These are phyloP conservation scores for Sphaeramia orbicularis DNA, from an alignment of 2,797 vertebrate genomes.

Conservation along the genomic window DNA sequence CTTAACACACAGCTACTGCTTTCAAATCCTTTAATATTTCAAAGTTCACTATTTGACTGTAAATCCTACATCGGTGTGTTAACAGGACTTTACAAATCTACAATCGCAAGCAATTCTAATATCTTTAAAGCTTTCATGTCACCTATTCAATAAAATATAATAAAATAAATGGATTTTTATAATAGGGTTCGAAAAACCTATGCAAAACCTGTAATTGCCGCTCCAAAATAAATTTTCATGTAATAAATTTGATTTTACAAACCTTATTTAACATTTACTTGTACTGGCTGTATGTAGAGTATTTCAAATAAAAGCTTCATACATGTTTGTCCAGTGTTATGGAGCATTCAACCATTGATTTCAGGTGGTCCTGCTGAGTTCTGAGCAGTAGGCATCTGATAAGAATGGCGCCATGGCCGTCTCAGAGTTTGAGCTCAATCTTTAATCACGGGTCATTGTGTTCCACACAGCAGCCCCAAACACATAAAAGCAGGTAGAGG, in stretches of 20 bases:
- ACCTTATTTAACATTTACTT: too few relatives aligned
- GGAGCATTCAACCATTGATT: slow-evolving; percentile 57
- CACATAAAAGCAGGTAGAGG: slow-evolving; percentile 83
- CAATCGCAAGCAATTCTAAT: too few relatives aligned
- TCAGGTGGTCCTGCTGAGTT: slow-evolving; percentile 66
- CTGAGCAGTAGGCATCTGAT: slow-evolving; percentile 77
- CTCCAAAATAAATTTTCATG: too few relatives aligned
- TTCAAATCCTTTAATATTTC: slow-evolving; percentile 34
- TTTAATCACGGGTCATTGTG: slow-evolving; percentile 84
- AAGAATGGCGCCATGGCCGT: slow-evolving; percentile 80
- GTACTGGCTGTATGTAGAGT: too few relatives aligned
- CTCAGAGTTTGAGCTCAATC: slow-evolving; percentile 74
- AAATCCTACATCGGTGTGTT: too few relatives aligned
- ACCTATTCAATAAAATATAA: too few relatives aligned
- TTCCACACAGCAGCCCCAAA: slow-evolving; percentile 74
- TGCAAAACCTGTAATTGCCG: too few relatives aligned
- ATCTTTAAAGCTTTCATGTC: too few relatives aligned
- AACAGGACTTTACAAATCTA: too few relatives aligned
- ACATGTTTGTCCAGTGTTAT: slow-evolving; percentile 18
- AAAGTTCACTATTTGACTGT: background rate
- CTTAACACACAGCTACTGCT: slow-evolving; percentile 19
- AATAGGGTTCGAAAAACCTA: too few relatives aligned
- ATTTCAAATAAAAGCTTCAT: slow-evolving; percentile 13
- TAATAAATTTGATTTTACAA: too few relatives aligned
- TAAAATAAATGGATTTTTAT: too few relatives aligned